Evolutionary conservation across 35 echinoderm and acorn worm species (phyloP).

Genomic region (Nesometra sesokonis): DNA sequence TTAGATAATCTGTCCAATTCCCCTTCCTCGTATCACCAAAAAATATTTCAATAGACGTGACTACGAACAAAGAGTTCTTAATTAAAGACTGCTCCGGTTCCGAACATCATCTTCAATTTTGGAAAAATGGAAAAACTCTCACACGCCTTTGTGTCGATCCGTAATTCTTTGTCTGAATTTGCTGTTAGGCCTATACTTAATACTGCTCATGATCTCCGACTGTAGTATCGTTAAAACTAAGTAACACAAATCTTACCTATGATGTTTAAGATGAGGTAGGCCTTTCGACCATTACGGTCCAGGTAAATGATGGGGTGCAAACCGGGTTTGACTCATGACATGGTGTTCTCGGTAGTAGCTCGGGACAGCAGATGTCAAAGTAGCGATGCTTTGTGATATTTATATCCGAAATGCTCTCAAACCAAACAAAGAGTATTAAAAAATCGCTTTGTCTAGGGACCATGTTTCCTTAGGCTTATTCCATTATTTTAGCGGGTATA

Average conservation of each 20-base stretch:
- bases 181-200: too few relatives aligned
- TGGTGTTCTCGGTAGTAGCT: background rate
- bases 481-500: background rate
- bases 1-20: too few relatives aligned
- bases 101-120: too few relatives aligned
- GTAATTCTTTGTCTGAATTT: too few relatives aligned
- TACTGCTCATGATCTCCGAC: too few relatives aligned
- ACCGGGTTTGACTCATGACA: background rate
- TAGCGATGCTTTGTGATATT: background rate
- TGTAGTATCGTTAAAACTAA: background rate
- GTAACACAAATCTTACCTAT: background rate
- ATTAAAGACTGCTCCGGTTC: too few relatives aligned
- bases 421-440: conserved; percentile 1
- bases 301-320: background rate
- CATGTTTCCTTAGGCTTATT: background rate
- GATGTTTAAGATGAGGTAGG: background rate
- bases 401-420: background rate
- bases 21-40: too few relatives aligned
- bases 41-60: too few relatives aligned
- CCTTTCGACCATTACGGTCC: background rate
- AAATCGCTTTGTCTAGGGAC: background rate
- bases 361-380: background rate
- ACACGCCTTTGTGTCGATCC: too few relatives aligned
- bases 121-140: too few relatives aligned
- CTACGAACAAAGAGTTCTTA: too few relatives aligned